Base-by-base conservation (phyloP, 2,113 vertebrate species). In the Sterrhoptilus dennistouni region DNA sequence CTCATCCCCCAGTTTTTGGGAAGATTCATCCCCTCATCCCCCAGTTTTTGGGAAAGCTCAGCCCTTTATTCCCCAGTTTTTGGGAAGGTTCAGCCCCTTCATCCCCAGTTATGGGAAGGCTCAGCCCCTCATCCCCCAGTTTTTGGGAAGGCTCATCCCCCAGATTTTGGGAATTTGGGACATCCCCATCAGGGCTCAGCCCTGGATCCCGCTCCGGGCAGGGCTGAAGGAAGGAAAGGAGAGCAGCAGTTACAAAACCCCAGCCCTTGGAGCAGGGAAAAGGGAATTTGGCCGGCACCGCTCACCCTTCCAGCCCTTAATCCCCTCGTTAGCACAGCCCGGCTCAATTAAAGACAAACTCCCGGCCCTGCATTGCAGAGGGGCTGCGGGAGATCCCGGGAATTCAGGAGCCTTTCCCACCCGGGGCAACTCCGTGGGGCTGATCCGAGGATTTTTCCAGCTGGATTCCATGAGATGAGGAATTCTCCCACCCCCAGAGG, bases 291-390 rank as follows among this genome's bases (percentile, higher is more conserved):
- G 68, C 83, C 76, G 22, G 76, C 86, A 33, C 31, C 8, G 20
- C 85, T 94, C 76, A 27, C 91, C 86, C 87, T 80, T 36, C 71
- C 68, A 15, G 80, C 83, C 89, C 95, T 89, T 92, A 96, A 96
- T 96, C 80, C 87, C 93, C 25, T 92, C 40, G 11, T 96, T 96
- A 96, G 63, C 89, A 68, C 42, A 40, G 65, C 78, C 85, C 42
- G 49, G 45, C 5, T 2, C 68, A 70, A 92, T 91, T 81, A 94
- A 38, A 75, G 88, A 61, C 88, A 16, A 69, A 42, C 63, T 86
- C 87, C 49, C 86, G 21, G 81, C 52, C n/a, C 95, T 96, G 95
- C 96, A 95, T 70, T 96, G 95, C 95, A 86, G 96, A 64, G n/a
- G 29, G 1, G 20, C 95, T 90, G 91, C 71, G 5, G 50, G 64